Evolutionary conservation across 1,140 invertebrate genomes (phyloP).

Genomic region (Oncopodura yosiiana): DNA sequence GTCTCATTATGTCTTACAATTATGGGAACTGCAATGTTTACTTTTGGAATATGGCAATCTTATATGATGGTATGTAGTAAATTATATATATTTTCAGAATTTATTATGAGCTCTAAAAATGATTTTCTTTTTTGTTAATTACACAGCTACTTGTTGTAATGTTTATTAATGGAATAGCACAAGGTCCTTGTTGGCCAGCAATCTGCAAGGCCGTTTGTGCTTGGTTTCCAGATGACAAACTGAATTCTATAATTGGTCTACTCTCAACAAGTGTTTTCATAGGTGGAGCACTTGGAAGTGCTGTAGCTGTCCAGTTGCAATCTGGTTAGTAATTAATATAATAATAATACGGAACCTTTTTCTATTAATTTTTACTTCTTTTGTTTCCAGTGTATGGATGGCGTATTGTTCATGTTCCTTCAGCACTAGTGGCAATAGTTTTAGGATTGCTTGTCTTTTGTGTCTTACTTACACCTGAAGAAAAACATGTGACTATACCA

Average conservation of each 20-base stretch:
- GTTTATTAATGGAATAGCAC: conserved; percentile 44
- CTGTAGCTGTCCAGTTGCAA: conserved; percentile 44
- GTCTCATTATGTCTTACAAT: conserved; percentile 41
- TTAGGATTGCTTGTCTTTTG: conserved; percentile 40
- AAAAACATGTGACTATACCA: conserved; percentile 40
- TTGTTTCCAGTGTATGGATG: conserved; percentile 40
- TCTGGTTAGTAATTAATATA: conserved; percentile 5
- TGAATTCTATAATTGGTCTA: conserved; percentile 45
- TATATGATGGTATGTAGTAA: too few species aligned
- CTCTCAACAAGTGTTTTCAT: conserved; percentile 47
- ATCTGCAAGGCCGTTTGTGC: conserved; percentile 43
- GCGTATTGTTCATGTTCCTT: conserved; percentile 41
- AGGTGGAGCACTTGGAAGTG: conserved; percentile 46
- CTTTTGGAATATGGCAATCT: conserved; percentile 42
- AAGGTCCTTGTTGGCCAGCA: conserved; percentile 37
- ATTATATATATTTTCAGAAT: too few species aligned
- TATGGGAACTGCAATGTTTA: conserved; percentile 44
- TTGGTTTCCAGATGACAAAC: conserved; percentile 43
- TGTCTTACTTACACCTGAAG: conserved; percentile 40
- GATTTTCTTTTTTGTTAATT: too few species aligned
- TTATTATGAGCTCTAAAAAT: too few species aligned
- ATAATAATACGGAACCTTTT: not conserved
- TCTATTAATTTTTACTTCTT: not conserved
- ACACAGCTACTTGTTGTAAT: conserved; percentile 42
- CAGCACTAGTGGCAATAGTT: conserved; percentile 40